Base-by-base conservation (phyloP, 2,888 invertebrate genomes). In the Schizaphis graminum region DNA sequence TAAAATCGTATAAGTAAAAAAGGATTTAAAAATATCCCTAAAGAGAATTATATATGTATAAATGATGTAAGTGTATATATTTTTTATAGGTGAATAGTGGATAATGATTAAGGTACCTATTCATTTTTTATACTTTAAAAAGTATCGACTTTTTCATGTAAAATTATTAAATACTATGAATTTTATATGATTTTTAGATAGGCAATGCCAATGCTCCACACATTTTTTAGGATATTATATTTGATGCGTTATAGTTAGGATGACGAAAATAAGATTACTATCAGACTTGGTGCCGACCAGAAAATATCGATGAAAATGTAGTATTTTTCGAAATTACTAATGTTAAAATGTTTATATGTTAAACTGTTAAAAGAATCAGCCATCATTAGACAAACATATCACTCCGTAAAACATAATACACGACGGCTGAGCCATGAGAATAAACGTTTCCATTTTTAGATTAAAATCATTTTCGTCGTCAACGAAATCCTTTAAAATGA, bases 151-250 rank as follows among this genome's bases (percentile, higher is more conserved):
- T 21, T 53, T 53, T 53, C 21, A 53, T 53, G 21, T 53, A 53
- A 53, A 53, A 53, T 21, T 53, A 53, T 53, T 53, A 53, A 21
- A 53, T 53, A 53, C 16, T 53, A 53, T 53, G 16, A 53, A 21
- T 53, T 53, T 53, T 77, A 41, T 53, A 53, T 53, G 16, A 53
- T 53, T 53, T 53, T 53, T 77, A 41, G 21, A 77, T 77, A 35
- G 35, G 21, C 21, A 41, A 35, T 21, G 35, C 7, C n/a, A 41
- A 2, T 2, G 2, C 1, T 0, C 0, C n/a, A n/a, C 35, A 8
- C 7, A 21, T 77, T 77, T 77, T 35, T 2, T 3, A 35, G 8
- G n/a, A 0, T 35, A 21, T 3, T 21, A 8, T 24, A 2, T 77
- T 77, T 35, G 35, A 8, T 35, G 21, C 7, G 21, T 77, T 77